Evolutionary conservation across 2,113 vertebrate species (phyloP).

Genomic region (Centrocercus urophasianus): DNA sequence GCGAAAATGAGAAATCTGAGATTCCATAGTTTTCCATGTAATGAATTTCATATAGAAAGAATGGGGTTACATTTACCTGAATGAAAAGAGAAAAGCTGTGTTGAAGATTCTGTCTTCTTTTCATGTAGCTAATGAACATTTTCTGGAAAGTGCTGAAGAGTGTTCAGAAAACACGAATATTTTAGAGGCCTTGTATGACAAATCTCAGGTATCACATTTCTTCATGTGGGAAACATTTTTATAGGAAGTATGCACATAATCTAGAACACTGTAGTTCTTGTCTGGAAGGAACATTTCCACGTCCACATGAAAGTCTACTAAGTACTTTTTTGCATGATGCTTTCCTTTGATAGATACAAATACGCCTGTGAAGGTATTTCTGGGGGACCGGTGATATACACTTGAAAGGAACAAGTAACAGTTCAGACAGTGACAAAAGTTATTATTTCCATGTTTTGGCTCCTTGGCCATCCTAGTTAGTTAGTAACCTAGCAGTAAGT

Average conservation of each 20-base stretch:
- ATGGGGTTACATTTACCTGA: neutral
- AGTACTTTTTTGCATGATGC: neutral
- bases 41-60: neutral
- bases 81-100: neutral
- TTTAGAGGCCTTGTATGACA: neutral
- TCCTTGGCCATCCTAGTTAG: neutral
- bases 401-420: neutral
- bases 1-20: neutral
- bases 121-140: neutral
- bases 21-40: neutral
- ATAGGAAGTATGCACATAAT: neutral
- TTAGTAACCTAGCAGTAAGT: neutral
- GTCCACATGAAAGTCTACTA: neutral
- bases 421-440: neutral
- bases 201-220: neutral
- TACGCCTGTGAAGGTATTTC: fast-evolving
- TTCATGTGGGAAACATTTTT: neutral
- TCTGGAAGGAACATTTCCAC: neutral
- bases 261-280: neutral
- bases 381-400: neutral
- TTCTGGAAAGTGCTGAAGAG: neutral
- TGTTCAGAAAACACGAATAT: neutral
- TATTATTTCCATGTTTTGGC: neutral
- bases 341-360: neutral
- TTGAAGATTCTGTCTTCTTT: neutral